Base-by-base conservation (phyloP, 1,140 invertebrate genomes). In the Calycopis cecrops region DNA sequence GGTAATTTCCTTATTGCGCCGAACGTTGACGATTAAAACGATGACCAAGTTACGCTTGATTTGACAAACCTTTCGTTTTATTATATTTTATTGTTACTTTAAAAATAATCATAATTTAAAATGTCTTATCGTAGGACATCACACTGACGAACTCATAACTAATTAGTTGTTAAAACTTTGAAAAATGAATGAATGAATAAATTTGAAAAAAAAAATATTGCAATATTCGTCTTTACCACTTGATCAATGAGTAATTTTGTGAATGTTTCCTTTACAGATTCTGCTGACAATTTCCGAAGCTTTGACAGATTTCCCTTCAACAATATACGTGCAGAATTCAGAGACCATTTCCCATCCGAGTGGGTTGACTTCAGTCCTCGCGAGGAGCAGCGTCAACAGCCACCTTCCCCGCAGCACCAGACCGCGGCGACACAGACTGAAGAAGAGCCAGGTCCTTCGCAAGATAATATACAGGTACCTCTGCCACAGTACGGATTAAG, bases 401-500 rank as follows among this genome's bases (percentile, higher is more conserved):
- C 67, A 17, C 68, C 69, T 14, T 71, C 69, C 6, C 73, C 76
- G 1, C 75, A 71, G 57, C 79, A 81, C 37, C 73, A 78, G 40
- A 89, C 81, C 48, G 77, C 63, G 38, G 83, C 88, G 48, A 90
- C 89, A 60, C 89, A 90, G 77, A 90, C 90, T 34, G 77, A 82
- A 55, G 67, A 69, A 53, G 65, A 67, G 60, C 67, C 73, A 8
- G 62, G 60, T n/a, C 74, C 65, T 33, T 65, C 68, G 57, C 62
- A 75, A 10, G 61, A 69, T 17, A 67, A 74, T 9, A 38, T 44
- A 44, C 73, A 75, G 33, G 63, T 65, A 9, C 67, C 62, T 35
- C 81, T 94, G 11, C 91, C 91, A 53, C 93, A 94, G 62, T 91
- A 93, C 90, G 91, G 91, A 35, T 67, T 93, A 35, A 90, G 93